A percentile compares a stretch with the other conserved stretches of the same genome.
Conservation (phyloP, 1,140 invertebrate species). For the Papilio polytes region DNA sequence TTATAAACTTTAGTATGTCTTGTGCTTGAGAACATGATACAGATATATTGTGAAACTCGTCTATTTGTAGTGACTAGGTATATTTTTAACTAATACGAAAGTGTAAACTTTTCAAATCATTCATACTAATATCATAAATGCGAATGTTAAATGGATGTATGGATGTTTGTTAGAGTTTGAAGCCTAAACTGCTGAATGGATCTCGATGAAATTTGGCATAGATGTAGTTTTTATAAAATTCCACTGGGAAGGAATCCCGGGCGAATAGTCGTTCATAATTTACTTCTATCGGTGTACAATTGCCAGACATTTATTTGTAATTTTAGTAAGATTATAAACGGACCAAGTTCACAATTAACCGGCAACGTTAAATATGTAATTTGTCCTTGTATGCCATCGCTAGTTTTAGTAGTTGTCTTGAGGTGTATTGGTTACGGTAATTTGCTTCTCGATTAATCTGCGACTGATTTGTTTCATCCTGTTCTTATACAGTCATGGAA, state of each 20-base stretch:
- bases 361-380: slow-evolving; percentile 1
- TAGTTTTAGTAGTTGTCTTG: background rate
- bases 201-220: too few relatives aligned
- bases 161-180: too few relatives aligned
- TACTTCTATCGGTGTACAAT: too few relatives aligned
- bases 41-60: background rate
- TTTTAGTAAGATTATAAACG: background rate
- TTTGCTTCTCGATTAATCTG: slow-evolving; percentile 12
- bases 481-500: background rate
- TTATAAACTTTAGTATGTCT: slow-evolving; percentile 29
- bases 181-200: too few relatives aligned
- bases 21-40: background rate
- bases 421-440: background rate
- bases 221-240: too few relatives aligned
- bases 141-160: too few relatives aligned
- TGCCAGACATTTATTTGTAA: background rate
- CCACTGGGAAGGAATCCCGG: too few relatives aligned
- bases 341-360: background rate
- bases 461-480: background rate
- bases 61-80: background rate
- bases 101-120: too few relatives aligned
- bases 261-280: too few relatives aligned
- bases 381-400: slow-evolving; percentile 24
- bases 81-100: too few relatives aligned
- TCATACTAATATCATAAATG: too few relatives aligned